Evolutionary conservation across 2,888 invertebrate species (phyloP).

Genomic region (Callinectes sapidus): DNA sequence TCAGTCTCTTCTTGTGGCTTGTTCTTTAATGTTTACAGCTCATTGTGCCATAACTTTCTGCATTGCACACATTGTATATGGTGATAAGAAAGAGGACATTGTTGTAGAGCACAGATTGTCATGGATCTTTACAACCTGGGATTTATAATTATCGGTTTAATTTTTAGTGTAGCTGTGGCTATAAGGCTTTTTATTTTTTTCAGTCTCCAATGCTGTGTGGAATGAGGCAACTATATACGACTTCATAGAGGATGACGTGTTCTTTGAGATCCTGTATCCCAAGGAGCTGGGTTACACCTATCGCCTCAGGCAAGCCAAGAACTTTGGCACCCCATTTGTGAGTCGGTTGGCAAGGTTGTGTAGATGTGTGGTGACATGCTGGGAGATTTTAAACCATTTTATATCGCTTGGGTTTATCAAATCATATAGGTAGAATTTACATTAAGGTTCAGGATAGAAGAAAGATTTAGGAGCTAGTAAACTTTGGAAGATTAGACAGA

Average conservation of each 20-base stretch:
- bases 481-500: no score
- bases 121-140: background rate
- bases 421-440: background rate
- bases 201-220: constrained; percentile 68
- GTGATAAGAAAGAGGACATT: no score
- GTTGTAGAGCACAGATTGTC: no score
- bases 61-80: no score
- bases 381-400: background rate
- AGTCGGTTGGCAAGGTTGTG: constrained; percentile 33
- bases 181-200: background rate
- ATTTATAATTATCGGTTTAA: background rate
- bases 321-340: constrained; percentile 70
- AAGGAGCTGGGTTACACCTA: constrained; percentile 70
- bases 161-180: background rate
- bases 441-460: background rate
- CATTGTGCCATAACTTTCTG: no score
- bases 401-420: background rate
- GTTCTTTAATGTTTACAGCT: no score
- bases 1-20: no score
- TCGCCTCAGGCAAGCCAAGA: constrained; percentile 66
- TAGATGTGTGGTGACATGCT: background rate
- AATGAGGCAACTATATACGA: constrained; percentile 71
- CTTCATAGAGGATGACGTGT: constrained; percentile 71
- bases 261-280: constrained; percentile 69
- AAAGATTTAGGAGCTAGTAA: no score